A percentile compares a stretch with the other conserved stretches of the same genome.
Conservation (phyloP, 1,140 invertebrate species). For the Papilio machaon region DNA sequence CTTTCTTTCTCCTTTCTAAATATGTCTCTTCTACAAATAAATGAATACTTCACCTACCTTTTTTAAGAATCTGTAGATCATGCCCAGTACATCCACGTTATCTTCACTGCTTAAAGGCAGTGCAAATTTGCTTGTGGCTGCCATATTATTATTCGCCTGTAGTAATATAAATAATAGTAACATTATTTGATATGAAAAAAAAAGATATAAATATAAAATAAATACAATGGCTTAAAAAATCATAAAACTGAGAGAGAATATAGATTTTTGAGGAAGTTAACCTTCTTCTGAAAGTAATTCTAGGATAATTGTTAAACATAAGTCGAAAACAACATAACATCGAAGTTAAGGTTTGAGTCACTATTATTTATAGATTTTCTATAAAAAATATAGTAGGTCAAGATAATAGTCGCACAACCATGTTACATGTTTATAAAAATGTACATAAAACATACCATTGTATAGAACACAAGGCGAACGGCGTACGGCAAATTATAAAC, state of each 20-base stretch:
- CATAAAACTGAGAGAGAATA: constrained; percentile 10
- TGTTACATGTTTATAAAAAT: not conserved
- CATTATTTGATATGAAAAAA: not conserved
- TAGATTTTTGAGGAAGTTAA: constrained; percentile 17
- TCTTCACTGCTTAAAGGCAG: constrained; percentile 71
- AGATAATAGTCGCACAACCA: not conserved
- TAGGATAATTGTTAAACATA: not conserved
- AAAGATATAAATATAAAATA: not conserved
- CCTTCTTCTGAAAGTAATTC: not conserved
- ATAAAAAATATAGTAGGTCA: constrained; percentile 2
- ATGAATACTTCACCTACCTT: constrained; percentile 59
- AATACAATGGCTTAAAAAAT: not conserved
- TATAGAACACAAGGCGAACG: constrained; percentile 4
- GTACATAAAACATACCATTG: constrained; percentile 29
- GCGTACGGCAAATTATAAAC: constrained; percentile 17
- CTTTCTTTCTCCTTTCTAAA: not conserved
- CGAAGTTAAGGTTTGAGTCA: constrained; percentile 20
- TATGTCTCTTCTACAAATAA: not conserved
- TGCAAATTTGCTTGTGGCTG: constrained; percentile 69
- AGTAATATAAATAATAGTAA: constrained; percentile 37
- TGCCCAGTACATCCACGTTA: constrained; percentile 64
- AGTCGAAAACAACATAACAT: not conserved
- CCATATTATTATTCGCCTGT: constrained; percentile 69
- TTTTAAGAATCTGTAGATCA: constrained; percentile 76
- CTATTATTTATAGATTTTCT: constrained; percentile 52